Evolutionary conservation across 2,797 vertebrate species (phyloP).

Genomic region (Huso huso): DNA sequence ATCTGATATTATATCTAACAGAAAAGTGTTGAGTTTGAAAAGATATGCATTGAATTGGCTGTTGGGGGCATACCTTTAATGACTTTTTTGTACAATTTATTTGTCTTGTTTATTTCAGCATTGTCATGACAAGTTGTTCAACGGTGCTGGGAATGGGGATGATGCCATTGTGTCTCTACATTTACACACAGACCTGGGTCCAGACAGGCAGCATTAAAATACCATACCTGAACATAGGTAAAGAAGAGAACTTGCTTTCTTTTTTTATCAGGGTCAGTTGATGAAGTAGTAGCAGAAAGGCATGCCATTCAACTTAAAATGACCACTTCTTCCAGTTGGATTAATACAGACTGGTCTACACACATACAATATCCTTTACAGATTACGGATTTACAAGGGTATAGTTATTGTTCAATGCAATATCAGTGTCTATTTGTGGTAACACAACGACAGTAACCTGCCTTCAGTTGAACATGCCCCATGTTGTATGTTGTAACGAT

Average conservation of each 20-base stretch:
- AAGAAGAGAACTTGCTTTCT: background rate
- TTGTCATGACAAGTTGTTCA: slow-evolving; percentile 45
- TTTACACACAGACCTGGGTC: slow-evolving; percentile 40
- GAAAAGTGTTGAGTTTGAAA: background rate
- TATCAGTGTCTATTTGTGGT: too few species aligned
- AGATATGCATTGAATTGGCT: background rate
- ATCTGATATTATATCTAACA: background rate
- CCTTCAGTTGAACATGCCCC: too few species aligned
- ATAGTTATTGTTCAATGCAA: too few species aligned
- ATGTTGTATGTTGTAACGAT: too few species aligned
- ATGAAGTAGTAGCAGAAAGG: too few species aligned
- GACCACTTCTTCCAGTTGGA: too few species aligned
- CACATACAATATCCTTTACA: too few species aligned
- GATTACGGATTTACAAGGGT: too few species aligned
- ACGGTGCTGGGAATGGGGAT: slow-evolving; percentile 39
- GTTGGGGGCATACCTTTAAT: background rate
- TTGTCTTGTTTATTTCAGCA: slow-evolving; percentile 31
- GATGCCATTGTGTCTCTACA: slow-evolving; percentile 45
- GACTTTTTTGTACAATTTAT: background rate
- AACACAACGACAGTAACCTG: too few species aligned
- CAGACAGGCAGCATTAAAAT: slow-evolving; percentile 31
- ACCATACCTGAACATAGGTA: slow-evolving; percentile 50
- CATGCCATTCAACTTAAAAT: too few species aligned
- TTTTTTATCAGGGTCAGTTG: too few species aligned
- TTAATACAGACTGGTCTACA: too few species aligned